Evolutionary conservation across 2,113 vertebrate species (phyloP), one percentile per base, ranked within the genome.

Genomic region (Melierax canorus): DNA sequence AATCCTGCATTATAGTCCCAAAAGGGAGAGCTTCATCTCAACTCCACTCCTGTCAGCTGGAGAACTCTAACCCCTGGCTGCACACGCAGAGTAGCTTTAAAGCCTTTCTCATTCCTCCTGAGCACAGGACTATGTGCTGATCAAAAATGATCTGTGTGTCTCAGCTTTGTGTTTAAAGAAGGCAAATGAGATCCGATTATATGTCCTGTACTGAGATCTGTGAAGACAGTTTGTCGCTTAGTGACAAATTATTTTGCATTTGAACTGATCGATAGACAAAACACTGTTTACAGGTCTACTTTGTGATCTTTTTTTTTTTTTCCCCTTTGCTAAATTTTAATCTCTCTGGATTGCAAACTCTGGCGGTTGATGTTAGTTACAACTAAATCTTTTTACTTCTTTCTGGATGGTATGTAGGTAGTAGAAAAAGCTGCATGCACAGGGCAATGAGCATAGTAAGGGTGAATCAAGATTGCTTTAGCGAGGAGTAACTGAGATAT

Each of bases 351-450:
- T 56, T 68, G 63, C 22, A 14, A 12, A 6, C 50, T 46, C 59
- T 32, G 58, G 3, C 58, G 72, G 18, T 9, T 43, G 58, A 7
- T 36, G 30, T 80, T 50, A 38, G 7, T 76, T 59, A 46, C 18
- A 32, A 9, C 51, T 46, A 20, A 55, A 3, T 29, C 16, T 36
- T 48, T 85, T 66, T 15, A 21, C 89, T 95, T 63, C 15, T 0
- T 12, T 77, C 29, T 0, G 0, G 48, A 0, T 62, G 10, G 32
- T 53, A 3, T 11, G 24, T 27, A 72, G 59, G 32, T 29, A 32
- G 79, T 53, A 92, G 58, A 21, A 83, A 18, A 12, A 66, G 39
- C 88, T 87, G 19, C 55, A 58, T 62, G 58, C 67, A 22, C 39
- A 4, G 77, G 64, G 71, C 55, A 88, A 64, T 76, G 83, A 23